Base-by-base conservation (phyloP, 2,797 vertebrate genomes). In the Setipinna tenuifilis region DNA sequence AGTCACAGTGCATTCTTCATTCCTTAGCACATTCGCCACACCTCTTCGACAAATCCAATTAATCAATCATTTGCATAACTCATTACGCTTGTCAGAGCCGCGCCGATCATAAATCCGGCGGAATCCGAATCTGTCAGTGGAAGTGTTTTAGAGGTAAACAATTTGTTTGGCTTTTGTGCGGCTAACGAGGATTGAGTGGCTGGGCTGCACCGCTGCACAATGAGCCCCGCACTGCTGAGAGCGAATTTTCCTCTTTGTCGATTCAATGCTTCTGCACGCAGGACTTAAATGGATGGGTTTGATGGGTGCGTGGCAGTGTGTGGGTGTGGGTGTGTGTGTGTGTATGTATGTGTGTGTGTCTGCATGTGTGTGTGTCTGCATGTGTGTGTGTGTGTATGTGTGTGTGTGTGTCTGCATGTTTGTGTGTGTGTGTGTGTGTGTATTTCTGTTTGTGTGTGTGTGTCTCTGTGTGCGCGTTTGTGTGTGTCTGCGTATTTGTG, bases 31-130 rank as follows among this genome's bases (percentile, higher is more conserved):
- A 84, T 92, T 92, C 89, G 90, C 71, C 81, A 81, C 57, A 21
- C 78, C 84, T 92, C 91, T 90, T 90, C 80, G 90, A 82, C 81
- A 90, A 85, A 89, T 87, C 89, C 93, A 95, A 92, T 94, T 93
- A 95, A 89, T 89, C 93, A 92, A 88, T 86, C 78, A 94, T 95
- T 95, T 95, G 92, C 94, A 95, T 93, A 94, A 93, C 92, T 93
- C 94, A 94, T 95, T 94, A 94, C 81, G 87, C 87, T 87, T 93
- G 93, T 92, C 92, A 92, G 89, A 90, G 93, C 85, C n/a, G 88
- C 91, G 91, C 88, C 90, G 90, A 89, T 90, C 71, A 93, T 95
- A 93, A 93, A 94, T 95, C 92, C 88, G 85, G 82, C 87, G 87
- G 93, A 93, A 92, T 92, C 91, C 91, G 90, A 92, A 94, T 93